These are phyloP conservation scores for Anadara kagoshimensis DNA, from an alignment of 1,140 invertebrate species.

Conservation along the genomic window DNA sequence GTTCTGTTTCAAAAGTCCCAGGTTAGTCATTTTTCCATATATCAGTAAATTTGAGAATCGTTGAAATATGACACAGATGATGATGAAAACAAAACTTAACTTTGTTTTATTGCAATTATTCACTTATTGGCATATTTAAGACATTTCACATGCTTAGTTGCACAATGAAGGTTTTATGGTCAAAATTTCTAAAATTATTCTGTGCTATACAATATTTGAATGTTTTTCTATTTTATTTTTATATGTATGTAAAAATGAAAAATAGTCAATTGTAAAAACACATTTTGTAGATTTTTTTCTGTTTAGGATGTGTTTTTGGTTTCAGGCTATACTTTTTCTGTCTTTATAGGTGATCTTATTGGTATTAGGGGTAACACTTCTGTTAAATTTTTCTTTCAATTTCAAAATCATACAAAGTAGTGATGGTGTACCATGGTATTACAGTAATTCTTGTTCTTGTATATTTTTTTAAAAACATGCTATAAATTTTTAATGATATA, in stretches of 20 bases:
- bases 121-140: no score
- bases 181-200: not conserved
- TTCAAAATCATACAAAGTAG: not conserved
- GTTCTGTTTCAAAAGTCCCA: slow-evolving; percentile 83
- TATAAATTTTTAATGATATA: not conserved
- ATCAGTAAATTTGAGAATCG: no score
- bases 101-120: no score
- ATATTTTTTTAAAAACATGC: not conserved
- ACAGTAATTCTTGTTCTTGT: not conserved
- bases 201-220: no score
- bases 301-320: no score
- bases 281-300: no score
- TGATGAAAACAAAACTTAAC: no score
- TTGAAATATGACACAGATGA: no score
- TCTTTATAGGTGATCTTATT: not conserved
- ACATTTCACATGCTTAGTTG: no score
- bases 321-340: not conserved
- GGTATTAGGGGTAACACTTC: not conserved
- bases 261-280: no score
- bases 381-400: not conserved
- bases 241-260: no score
- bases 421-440: not conserved
- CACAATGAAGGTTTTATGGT: not conserved
- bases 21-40: slow-evolving; percentile 60
- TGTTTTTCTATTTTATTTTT: no score